phyloP scores from a whole-genome alignment of 1,140 invertebrate species.

The Cydia strobilella region DNA sequence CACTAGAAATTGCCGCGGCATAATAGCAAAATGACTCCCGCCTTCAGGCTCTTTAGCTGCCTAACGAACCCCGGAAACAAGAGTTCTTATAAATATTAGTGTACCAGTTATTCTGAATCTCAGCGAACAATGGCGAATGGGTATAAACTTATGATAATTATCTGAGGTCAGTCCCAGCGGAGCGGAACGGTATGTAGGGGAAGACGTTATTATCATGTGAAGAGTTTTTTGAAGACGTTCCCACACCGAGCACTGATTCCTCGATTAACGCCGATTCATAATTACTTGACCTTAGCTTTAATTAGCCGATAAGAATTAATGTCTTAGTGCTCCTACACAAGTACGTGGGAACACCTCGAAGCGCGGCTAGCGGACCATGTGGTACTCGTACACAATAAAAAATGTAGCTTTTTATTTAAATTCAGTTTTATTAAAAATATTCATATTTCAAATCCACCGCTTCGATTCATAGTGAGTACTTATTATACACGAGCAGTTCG shows the following conservation, averaged over 20 bases:
- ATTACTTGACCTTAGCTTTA: slow-evolving; percentile 66
- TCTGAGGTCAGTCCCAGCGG: slow-evolving; percentile 67
- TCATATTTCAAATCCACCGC: slow-evolving; percentile 67
- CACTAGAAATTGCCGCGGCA: not conserved
- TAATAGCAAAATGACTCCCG: slow-evolving; percentile 1
- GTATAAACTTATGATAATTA: slow-evolving; percentile 75
- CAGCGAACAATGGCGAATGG: slow-evolving; percentile 72
- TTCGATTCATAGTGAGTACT: slow-evolving; percentile 18
- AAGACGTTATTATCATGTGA: slow-evolving; percentile 72
- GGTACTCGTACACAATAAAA: slow-evolving; percentile 52
- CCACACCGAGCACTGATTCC: slow-evolving; percentile 72
- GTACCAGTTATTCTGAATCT: slow-evolving; percentile 61
- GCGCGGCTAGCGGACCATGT: not conserved
- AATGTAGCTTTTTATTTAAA: slow-evolving; percentile 50
- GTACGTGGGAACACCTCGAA: slow-evolving; percentile 4
- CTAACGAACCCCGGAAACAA: slow-evolving; percentile 22
- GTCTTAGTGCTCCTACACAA: slow-evolving; percentile 32
- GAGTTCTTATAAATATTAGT: slow-evolving; percentile 52
- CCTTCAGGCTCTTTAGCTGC: slow-evolving; percentile 21
- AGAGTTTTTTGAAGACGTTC: slow-evolving; percentile 77
- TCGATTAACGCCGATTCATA: slow-evolving; percentile 74
- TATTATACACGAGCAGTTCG: slow-evolving; percentile 48
- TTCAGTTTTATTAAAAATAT: slow-evolving; percentile 77
- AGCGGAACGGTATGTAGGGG: slow-evolving; percentile 72
- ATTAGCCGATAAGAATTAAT: slow-evolving; percentile 56